phyloP scores from a whole-genome alignment of 2,888 invertebrate genomes.

The Nysson spinosus region DNA sequence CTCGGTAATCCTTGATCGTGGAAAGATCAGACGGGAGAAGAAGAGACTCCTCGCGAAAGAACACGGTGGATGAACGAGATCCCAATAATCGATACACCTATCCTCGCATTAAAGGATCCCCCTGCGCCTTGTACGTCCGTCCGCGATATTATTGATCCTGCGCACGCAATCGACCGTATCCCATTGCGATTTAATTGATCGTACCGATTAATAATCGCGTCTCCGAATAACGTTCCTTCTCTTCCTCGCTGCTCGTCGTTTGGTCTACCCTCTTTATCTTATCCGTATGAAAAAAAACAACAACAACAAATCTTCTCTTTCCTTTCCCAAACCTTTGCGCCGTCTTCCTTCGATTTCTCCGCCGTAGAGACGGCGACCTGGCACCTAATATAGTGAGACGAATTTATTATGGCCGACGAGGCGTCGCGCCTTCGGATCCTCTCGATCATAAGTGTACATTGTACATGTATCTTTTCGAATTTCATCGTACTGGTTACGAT shows the following conservation, averaged over 20 bases:
- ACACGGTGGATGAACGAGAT: slow-evolving; percentile 63
- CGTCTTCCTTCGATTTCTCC: slow-evolving; percentile 10
- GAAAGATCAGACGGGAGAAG: slow-evolving; percentile 34
- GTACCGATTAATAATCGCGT: slow-evolving; percentile 75
- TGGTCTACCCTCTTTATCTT: not conserved
- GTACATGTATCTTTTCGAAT: slow-evolving; percentile 19
- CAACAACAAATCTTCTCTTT: no score
- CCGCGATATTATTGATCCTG: slow-evolving; percentile 69
- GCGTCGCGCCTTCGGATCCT: slow-evolving; percentile 49
- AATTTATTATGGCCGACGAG: slow-evolving; percentile 65
- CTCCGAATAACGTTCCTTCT: slow-evolving; percentile 63
- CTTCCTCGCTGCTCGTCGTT: slow-evolving; percentile 30
- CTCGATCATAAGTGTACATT: slow-evolving; percentile 4
- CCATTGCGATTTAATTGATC: slow-evolving; percentile 75
- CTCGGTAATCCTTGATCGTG: slow-evolving; percentile 44
- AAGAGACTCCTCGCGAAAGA: no score
- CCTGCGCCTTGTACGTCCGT: slow-evolving; percentile 59
- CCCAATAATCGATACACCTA: slow-evolving; percentile 68
- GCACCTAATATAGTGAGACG: slow-evolving; percentile 64
- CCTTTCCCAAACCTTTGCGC: no score
- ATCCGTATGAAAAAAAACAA: slow-evolving; percentile 35
- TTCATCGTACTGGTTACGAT: no score
- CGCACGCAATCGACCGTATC: slow-evolving; percentile 70
- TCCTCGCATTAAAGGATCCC: slow-evolving; percentile 67
- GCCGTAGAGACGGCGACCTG: slow-evolving; percentile 24